These are phyloP conservation scores for Labeo rohita DNA, from an alignment of 2,113 vertebrate species.

Conservation along the genomic window DNA sequence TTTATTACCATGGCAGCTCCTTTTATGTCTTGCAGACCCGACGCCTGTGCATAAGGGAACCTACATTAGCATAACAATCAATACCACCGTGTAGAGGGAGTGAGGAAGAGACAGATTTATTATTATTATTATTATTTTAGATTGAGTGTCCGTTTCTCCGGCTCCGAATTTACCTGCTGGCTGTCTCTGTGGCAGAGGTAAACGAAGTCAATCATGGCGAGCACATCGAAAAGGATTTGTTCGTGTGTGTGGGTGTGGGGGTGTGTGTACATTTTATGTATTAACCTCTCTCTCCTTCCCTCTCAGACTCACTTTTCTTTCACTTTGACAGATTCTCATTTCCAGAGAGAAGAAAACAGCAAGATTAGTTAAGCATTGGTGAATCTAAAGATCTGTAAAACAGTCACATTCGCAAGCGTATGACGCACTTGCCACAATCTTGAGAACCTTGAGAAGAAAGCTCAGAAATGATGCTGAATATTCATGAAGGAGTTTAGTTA, in stretches of 20 bases:
- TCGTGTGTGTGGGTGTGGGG: background rate
- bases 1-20: constrained; percentile 20
- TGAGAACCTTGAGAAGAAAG: background rate
- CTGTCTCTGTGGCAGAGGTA: constrained; percentile 9
- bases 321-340: constrained; percentile 13
- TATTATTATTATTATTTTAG: constrained; percentile 36
- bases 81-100: constrained; percentile 13
- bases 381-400: background rate
- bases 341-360: background rate
- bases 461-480: background rate
- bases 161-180: constrained; percentile 7
- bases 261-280: background rate
- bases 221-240: constrained; percentile 9
- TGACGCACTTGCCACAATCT: background rate
- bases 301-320: background rate
- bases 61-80: constrained; percentile 44
- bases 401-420: background rate
- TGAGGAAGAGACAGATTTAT: constrained; percentile 14
- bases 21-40: constrained; percentile 23
- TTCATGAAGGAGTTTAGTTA: background rate
- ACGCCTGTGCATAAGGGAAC: constrained; percentile 15
- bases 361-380: constrained; percentile 8
- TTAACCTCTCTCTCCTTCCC: constrained; percentile 1
- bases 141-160: constrained; percentile 11
- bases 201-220: constrained; percentile 19